Evolutionary conservation across 2,888 invertebrate genomes (phyloP), one percentile per base, ranked within the genome.

Genomic region (Nebria salina): DNA sequence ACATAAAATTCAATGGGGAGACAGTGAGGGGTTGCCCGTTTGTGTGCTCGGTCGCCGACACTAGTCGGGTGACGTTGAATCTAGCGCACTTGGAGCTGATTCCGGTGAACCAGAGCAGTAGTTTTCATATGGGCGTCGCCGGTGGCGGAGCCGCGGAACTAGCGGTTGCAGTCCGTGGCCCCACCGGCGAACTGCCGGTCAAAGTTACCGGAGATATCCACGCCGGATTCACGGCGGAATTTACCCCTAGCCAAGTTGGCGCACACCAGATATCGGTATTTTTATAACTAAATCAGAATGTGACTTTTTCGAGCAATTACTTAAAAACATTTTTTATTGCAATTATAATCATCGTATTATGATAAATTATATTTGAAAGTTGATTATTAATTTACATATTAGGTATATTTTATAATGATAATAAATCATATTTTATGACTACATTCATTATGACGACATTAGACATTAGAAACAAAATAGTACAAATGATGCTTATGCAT

Each of bases 1-100:
- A 97, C 89, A 97, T 98, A 82, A 97, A 97, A 90, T 98, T 98
- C 89, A 98, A 98, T 88, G 97, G 97, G 75, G 97, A 97, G 89
- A 96, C 97, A 34, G 97, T 98, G 42, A 93, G 95, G 82, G 96
- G 96, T 83, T 97, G 97, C 86, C 97, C 97, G 7, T 97, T 97
- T 85, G 93, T 96, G 68, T 97, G 97, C 86, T 93, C 96, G 84
- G 94, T 95, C 11, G 94, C 95, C 0, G 95, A 95, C 86, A 95
- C 95, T 64, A 94, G 94, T 85, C 91, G 94, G 84, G 95, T 95
- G 77, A 93, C 93, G 73, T 90, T 95, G 75, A 94, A 93, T 86
- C 89, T 95, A 68, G 90, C 92, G 83, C 94, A 95, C 86, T 90
- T 95, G 85, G 97, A 97, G 90, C 89, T 97, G 84, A 93, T 97